These are phyloP conservation scores for Heliconius himera DNA, from an alignment of 1,140 invertebrate species.

Conservation along the genomic window DNA sequence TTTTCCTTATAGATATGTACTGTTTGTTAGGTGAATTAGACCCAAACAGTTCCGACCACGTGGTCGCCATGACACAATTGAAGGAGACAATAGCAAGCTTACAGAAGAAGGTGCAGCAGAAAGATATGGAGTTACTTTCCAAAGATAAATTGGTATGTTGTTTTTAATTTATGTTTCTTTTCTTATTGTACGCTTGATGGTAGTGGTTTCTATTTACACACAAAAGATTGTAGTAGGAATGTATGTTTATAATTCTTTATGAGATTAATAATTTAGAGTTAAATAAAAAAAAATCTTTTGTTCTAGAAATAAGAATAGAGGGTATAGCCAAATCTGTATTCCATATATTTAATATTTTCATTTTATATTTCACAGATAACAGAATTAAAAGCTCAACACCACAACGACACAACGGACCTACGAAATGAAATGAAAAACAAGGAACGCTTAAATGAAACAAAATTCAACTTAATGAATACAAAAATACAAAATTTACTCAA, in stretches of 20 bases:
- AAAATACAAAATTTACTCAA: slow-evolving; percentile 90
- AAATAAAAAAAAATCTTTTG: too few species aligned
- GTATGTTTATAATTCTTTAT: too few species aligned
- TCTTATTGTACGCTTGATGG: too few species aligned
- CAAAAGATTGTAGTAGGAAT: too few species aligned
- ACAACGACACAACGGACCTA: slow-evolving; percentile 92
- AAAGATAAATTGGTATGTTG: slow-evolving; percentile 93
- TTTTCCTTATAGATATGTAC: slow-evolving; percentile 33
- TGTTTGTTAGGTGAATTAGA: slow-evolving; percentile 83
- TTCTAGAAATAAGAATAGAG: too few species aligned
- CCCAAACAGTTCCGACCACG: slow-evolving; percentile 95
- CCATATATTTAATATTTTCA: too few species aligned
- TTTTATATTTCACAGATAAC: slow-evolving; percentile 86
- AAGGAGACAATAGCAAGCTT: slow-evolving; percentile 96
- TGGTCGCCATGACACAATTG: slow-evolving; percentile 96
- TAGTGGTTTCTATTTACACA: too few species aligned
- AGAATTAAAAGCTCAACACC: slow-evolving; percentile 95
- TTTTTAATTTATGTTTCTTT: too few species aligned
- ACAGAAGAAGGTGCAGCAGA: slow-evolving; percentile 93
- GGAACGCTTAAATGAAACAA: slow-evolving; percentile 91
- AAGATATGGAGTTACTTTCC: slow-evolving; percentile 92
- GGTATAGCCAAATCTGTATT: too few species aligned
- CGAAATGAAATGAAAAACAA: slow-evolving; percentile 91
- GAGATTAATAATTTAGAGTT: too few species aligned
- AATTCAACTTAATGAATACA: slow-evolving; percentile 89